Percentiles rank a stretch among this genome's conserved stretches.
Conservation (phyloP, 2,797 vertebrate species). For the Liparis tanakae region DNA sequence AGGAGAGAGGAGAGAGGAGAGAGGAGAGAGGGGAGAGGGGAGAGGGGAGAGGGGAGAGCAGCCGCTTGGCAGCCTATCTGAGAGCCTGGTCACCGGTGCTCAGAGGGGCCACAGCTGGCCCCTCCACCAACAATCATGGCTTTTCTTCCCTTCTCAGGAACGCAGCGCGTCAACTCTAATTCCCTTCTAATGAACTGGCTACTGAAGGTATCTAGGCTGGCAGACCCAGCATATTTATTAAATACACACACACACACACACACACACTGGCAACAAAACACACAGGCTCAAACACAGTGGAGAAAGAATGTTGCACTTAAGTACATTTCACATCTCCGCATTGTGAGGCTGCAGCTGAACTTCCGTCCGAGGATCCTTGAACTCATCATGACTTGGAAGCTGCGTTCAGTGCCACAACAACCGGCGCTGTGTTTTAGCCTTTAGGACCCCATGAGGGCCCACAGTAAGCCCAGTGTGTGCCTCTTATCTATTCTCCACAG, state of each 20-base stretch:
- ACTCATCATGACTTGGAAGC: constrained; percentile 33
- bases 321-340: constrained; percentile 43
- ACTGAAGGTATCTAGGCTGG: constrained; percentile 62
- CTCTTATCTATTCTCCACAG: constrained; percentile 6
- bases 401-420: constrained; percentile 21
- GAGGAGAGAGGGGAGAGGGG: too few species aligned
- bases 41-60: constrained; percentile 54
- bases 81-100: constrained; percentile 59
- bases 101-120: constrained; percentile 75
- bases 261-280: constrained; percentile 53
- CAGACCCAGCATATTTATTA: constrained; percentile 60
- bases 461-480: background rate
- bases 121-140: constrained; percentile 69
- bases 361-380: constrained; percentile 49
- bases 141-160: constrained; percentile 73
- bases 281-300: constrained; percentile 30
- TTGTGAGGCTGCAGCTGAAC: constrained; percentile 33
- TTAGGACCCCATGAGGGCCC: constrained; percentile 16
- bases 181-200: constrained; percentile 83
- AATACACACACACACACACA: constrained; percentile 37
- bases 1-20: constrained; percentile 54
- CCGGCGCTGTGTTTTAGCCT: constrained; percentile 29
- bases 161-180: constrained; percentile 74
- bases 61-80: constrained; percentile 76
- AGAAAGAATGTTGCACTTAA: constrained; percentile 44